Base-by-base conservation (phyloP, 2,888 invertebrate genomes). In the Drosophila paramelanica region DNA sequence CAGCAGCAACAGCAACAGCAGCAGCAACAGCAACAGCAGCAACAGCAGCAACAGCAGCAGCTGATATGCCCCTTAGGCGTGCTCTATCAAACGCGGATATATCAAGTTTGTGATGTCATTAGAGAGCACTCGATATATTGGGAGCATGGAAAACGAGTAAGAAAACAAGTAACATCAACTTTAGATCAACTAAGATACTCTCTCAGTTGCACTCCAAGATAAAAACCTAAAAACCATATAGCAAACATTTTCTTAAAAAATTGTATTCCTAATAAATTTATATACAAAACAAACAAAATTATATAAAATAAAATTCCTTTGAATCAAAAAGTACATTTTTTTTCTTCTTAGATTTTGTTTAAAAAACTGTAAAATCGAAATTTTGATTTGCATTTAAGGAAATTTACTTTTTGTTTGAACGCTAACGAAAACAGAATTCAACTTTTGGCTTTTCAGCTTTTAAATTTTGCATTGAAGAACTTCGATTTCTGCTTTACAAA, bases 81-180 rank as follows among this genome's bases (percentile, higher is more conserved):
- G 66, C 52, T 46, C 75, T 60, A 75, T 75, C 61, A 45, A 43
- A 52, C 66, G 14, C 41, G 67, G 62, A 71, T 75, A 75, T 71
- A 75, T 75, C 57, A 67, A 75, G 59, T 67, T 55, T 67, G 49
- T 60, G 62, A 75, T 76, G 71, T 67, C 67, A 75, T 75, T 64
- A 67, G 74, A 75, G 62, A 49, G 27, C 66, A 56, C 51, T 55
- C 51, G 41, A 38, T 41, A 50, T 31, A 51, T 36, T 38, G 27
- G 25, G 39, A 58, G 67, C 50, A 10, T 7, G n/a, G 31, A 14
- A 38, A 64, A 25, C 38, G 38, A 50, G 38, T 43, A 38, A 27
- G 36, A 60, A 31, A 25, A 10, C 20, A 49, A 43, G 60, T 38
- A 20, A 10, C 13, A 10, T 3, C 17, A 10, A 11, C 8, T 2